Percentiles rank a stretch among this genome's conserved stretches.
These are phyloP conservation scores for Tholera decimalis DNA, from an alignment of 2,888 invertebrate species.

Conservation along the genomic window DNA sequence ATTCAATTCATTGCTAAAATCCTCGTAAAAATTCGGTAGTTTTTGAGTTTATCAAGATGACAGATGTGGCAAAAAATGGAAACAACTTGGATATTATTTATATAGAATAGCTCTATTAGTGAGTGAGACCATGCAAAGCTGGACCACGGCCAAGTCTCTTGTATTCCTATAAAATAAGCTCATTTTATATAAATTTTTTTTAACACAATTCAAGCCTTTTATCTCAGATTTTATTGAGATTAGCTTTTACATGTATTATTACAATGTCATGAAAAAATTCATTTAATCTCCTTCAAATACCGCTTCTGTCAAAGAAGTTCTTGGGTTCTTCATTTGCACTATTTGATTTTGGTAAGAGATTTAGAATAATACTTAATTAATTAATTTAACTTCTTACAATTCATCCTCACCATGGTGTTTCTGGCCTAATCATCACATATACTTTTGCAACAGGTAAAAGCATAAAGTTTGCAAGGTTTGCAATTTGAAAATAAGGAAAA, in stretches of 20 bases:
- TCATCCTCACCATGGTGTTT: not conserved
- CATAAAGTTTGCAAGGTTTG: not conserved
- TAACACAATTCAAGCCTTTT: too few relatives aligned
- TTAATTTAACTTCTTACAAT: not conserved
- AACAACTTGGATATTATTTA: too few relatives aligned
- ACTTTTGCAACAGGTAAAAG: not conserved
- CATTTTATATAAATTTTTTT: too few relatives aligned
- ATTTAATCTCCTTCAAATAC: not conserved
- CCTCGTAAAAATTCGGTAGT: too few relatives aligned
- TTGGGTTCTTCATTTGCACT: not conserved
- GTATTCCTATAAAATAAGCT: too few relatives aligned
- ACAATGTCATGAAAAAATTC: not conserved
- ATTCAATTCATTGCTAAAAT: too few relatives aligned
- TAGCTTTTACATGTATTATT: not conserved
- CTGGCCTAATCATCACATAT: not conserved
- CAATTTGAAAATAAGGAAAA: slow-evolving; percentile 14
- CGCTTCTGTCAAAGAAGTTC: not conserved
- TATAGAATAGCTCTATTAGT: too few relatives aligned
- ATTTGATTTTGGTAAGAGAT: not conserved
- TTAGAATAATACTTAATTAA: not conserved
- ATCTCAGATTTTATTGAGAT: not conserved
- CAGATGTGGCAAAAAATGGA: too few relatives aligned
- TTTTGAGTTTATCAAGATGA: too few relatives aligned
- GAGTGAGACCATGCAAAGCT: too few relatives aligned
- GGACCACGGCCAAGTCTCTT: too few relatives aligned